Evolutionary conservation across 2,888 invertebrate genomes (phyloP).

Genomic region (Tridacna gigas): DNA sequence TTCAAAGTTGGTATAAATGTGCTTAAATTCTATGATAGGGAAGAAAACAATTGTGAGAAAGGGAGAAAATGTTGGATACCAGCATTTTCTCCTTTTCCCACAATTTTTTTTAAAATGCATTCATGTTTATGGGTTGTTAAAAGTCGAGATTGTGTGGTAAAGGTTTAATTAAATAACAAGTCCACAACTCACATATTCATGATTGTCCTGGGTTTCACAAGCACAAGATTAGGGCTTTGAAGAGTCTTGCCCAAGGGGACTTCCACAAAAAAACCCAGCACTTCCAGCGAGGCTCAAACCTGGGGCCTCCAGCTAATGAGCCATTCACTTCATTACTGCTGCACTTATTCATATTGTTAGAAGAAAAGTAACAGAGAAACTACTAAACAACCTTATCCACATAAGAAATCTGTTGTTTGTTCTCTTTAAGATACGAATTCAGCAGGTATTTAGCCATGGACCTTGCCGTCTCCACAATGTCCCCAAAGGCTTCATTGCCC

Average conservation of each 20-base stretch:
- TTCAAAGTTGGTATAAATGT: no score
- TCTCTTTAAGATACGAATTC: slow-evolving; percentile 17
- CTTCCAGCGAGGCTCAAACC: neutral
- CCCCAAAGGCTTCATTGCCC: neutral
- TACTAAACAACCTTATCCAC: slow-evolving; percentile 5
- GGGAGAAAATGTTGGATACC: no score
- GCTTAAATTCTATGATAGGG: no score
- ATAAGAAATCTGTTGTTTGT: neutral
- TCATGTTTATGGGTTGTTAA: no score
- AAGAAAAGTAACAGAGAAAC: neutral
- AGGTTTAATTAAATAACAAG: no score
- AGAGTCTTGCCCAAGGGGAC: neutral
- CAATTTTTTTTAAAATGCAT: no score
- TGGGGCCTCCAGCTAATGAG: neutral
- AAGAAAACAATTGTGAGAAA: no score
- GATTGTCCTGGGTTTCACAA: no score
- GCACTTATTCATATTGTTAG: neutral
- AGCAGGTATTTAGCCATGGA: slow-evolving; percentile 30
- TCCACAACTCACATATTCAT: no score
- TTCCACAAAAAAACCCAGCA: neutral
- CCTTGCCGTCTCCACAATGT: slow-evolving; percentile 25
- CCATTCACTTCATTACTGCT: neutral
- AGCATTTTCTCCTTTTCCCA: no score
- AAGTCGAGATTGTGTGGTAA: no score
- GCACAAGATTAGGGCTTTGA: neutral